Evolutionary conservation across 2,888 invertebrate genomes (phyloP), one percentile per base, ranked within the genome.

Genomic region (Ormyrus thymus): DNA sequence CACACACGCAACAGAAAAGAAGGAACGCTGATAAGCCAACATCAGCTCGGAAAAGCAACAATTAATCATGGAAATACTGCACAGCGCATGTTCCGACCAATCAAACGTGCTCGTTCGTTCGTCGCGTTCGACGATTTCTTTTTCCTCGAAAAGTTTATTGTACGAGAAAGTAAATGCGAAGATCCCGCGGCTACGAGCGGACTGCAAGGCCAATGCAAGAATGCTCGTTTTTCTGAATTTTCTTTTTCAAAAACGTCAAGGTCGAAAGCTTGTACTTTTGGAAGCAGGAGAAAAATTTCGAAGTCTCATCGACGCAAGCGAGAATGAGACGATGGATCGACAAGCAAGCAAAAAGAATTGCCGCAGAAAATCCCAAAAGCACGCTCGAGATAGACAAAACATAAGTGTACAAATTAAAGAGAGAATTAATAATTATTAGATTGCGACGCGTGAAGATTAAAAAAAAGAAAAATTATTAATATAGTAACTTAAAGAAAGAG

Each of bases 341-440:
- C 80, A 64, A 77, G 79, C 71, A 72, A 77, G 45, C 81, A 76
- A 50, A 74, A 70, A 46, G 29, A 77, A 55, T 72, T 76, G 61
- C 75, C 71, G 71, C 56, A 68, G 50, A 68, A 68, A 77, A 70
- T 83, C 83, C 84, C 86, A 86, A 85, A 86, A 86, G 87, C 86
- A 86, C 85, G 85, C 86, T 88, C 86, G 86, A 83, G 86, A 87
- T 79, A 66, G 73, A 78, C 64, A 76, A 68, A 56, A 65, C 50
- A 56, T 62, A 85, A 87, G 87, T 88, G 89, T 89, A 89, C 89
- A 89, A 89, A 89, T 88, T 86, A 86, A 86, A 86, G 84, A 84
- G 74, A 86, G 68, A 81, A 75, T 64, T 75, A 65, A 78, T 78
- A 76, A 81, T 76, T 76, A 81, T 73, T 76, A 81, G 69, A 78